Percentiles rank a stretch among this genome's conserved stretches.
Evolutionary conservation across 2,888 invertebrate species (phyloP).

Genomic region (Eupithecia pulchellata): DNA sequence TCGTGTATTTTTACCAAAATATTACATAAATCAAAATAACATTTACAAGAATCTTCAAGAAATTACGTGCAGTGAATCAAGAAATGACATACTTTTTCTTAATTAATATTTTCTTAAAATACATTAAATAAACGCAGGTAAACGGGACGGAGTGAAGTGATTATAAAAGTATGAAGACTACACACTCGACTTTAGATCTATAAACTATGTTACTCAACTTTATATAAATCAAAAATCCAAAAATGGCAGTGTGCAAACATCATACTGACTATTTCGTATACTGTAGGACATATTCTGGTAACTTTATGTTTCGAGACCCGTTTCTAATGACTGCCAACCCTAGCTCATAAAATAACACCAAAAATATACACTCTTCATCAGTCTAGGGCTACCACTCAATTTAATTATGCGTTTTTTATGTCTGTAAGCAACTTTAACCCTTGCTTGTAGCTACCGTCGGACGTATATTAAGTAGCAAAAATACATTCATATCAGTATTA

Average conservation of each 20-base stretch:
- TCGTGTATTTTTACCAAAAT: not conserved
- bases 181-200: constrained; percentile 50
- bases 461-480: constrained; percentile 68
- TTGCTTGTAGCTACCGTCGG: constrained; percentile 67
- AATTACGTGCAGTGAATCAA: not conserved
- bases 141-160: constrained; percentile 67
- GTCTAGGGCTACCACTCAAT: constrained; percentile 60
- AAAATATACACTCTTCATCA: constrained; percentile 44
- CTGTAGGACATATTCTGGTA: constrained; percentile 79
- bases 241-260: constrained; percentile 54
- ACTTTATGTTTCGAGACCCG: constrained; percentile 82
- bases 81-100: not conserved
- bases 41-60: not conserved
- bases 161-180: constrained; percentile 54
- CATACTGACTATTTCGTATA: constrained; percentile 56
- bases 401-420: constrained; percentile 50
- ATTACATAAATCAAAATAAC: not conserved
- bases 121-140: constrained; percentile 59
- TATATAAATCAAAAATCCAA: constrained; percentile 19
- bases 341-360: constrained; percentile 45
- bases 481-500: constrained; percentile 57
- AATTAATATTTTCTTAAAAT: constrained; percentile 13
- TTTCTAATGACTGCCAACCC: constrained; percentile 66
- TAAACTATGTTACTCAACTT: constrained; percentile 8
- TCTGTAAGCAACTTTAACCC: constrained; percentile 72